A percentile compares a stretch with the other conserved stretches of the same genome.
phyloP scores from a whole-genome alignment of 2,888 invertebrate species.

The Agelastica alni region DNA sequence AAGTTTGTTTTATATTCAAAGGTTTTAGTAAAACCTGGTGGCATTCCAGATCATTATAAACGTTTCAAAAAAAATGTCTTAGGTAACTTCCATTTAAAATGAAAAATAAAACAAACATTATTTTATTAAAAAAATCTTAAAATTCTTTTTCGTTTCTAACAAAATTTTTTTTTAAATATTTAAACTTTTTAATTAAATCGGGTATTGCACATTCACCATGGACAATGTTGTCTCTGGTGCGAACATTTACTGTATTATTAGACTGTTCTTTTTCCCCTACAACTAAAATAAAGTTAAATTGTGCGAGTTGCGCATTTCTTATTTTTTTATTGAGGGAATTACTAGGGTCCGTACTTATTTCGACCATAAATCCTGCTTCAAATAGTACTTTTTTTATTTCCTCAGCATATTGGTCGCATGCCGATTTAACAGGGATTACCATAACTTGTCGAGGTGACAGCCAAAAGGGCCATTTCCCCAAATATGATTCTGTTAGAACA shows the following conservation, averaged over 20 bases:
- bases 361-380: slow-evolving; percentile 86
- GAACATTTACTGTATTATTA: slow-evolving; percentile 91
- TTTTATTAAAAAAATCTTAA: too few relatives aligned
- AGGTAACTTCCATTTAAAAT: too few relatives aligned
- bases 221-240: slow-evolving; percentile 95
- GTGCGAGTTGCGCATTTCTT: slow-evolving; percentile 93
- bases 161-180: slow-evolving; percentile 66
- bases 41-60: too few relatives aligned
- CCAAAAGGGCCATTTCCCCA: slow-evolving; percentile 99
- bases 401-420: slow-evolving; percentile 84
- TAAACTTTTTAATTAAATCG: slow-evolving; percentile 79
- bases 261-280: slow-evolving; percentile 93
- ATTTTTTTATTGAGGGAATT: slow-evolving; percentile 99
- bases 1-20: too few relatives aligned
- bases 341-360: slow-evolving; percentile 88
- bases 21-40: too few relatives aligned
- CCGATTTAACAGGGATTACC: slow-evolving; percentile 90
- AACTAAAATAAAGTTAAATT: slow-evolving; percentile 98
- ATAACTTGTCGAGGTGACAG: slow-evolving; percentile 91
- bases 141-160: slow-evolving; percentile 61
- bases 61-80: too few relatives aligned
- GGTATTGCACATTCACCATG: slow-evolving; percentile 88
- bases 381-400: slow-evolving; percentile 72
- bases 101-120: too few relatives aligned
- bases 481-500: slow-evolving; percentile 94